Evolutionary conservation across 2,888 invertebrate species (phyloP).

Genomic region (Drosophila melanosoma): DNA sequence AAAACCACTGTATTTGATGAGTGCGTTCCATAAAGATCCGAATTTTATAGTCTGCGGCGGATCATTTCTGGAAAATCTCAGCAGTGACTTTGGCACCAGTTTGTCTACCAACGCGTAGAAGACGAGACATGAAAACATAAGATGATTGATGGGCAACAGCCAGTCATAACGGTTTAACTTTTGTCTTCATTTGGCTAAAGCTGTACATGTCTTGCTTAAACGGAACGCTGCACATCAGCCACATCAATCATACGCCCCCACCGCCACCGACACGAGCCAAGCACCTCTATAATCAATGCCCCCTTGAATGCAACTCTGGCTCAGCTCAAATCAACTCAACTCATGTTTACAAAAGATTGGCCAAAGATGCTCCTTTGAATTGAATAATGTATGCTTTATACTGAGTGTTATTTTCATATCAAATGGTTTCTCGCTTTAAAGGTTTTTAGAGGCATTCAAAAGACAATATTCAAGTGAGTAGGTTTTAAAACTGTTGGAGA

Average conservation of each 20-base stretch:
- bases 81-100: conserved; percentile 67
- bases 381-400: conserved; percentile 12
- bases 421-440: conserved; percentile 7
- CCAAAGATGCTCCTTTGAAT: conserved; percentile 8
- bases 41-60: conserved; percentile 59
- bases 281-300: conserved; percentile 44
- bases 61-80: conserved; percentile 54
- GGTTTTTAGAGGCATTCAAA: neutral
- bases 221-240: conserved; percentile 61
- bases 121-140: conserved; percentile 51
- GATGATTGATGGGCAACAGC: conserved; percentile 70
- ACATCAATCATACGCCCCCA: conserved; percentile 71
- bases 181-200: conserved; percentile 56
- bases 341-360: conserved; percentile 42
- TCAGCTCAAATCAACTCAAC: conserved; percentile 1
- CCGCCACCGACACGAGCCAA: conserved; percentile 51
- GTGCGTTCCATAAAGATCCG: conserved; percentile 60
- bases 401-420: conserved; percentile 11
- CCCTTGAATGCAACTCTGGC: conserved; percentile 42
- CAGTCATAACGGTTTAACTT: conserved; percentile 67
- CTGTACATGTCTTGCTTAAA: conserved; percentile 47
- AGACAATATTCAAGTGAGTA: conserved; percentile 11
- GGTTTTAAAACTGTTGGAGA: conserved; percentile 7
- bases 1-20: conserved; percentile 23
- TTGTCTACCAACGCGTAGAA: conserved; percentile 76